Evolutionary conservation across 2,113 vertebrate genomes (phyloP).

Genomic region (Lepus timidus): DNA sequence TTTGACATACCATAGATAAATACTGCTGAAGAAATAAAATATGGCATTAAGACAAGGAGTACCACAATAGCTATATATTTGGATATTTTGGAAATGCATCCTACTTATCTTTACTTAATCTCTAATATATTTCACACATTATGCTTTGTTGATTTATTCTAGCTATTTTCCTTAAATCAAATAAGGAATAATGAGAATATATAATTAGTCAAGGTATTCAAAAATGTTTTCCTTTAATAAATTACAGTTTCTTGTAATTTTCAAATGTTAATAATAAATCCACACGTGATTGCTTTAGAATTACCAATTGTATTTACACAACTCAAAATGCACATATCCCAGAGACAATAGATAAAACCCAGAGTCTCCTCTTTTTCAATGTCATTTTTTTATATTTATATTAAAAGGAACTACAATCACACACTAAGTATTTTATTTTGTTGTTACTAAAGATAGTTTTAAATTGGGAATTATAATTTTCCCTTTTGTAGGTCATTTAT

Average conservation of each 20-base stretch:
- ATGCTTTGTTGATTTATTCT: background rate
- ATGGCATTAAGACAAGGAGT: background rate
- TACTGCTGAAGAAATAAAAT: constrained; percentile 22
- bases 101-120: constrained; percentile 22
- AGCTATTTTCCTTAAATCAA: background rate
- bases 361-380: background rate
- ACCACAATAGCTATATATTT: background rate
- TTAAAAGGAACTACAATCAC: background rate
- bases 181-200: background rate
- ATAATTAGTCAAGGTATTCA: background rate
- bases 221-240: background rate
- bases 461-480: background rate
- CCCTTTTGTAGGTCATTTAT: background rate
- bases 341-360: background rate
- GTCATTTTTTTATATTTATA: background rate
- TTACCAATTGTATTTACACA: background rate
- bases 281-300: background rate
- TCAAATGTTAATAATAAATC: background rate
- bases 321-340: background rate
- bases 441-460: background rate
- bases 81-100: background rate
- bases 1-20: background rate
- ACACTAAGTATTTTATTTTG: background rate
- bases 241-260: background rate
- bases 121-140: background rate